Percentiles rank a stretch among this genome's conserved stretches.
These are phyloP conservation scores for Archilochus colubris DNA, from an alignment of 2,113 vertebrate genomes.

Conservation along the genomic window DNA sequence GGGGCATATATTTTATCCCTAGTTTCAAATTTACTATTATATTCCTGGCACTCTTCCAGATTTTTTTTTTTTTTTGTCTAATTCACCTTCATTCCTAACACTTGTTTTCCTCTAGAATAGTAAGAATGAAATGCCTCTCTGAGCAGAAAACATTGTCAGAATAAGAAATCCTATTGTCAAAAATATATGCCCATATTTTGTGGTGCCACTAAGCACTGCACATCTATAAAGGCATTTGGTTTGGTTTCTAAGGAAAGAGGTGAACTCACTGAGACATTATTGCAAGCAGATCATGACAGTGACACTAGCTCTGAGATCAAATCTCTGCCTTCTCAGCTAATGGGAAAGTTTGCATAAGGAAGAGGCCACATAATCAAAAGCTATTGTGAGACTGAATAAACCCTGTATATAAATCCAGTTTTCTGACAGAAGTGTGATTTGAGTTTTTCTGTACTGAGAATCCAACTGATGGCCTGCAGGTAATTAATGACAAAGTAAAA, in stretches of 20 bases:
- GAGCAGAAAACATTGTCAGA: neutral
- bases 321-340: neutral
- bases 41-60: neutral
- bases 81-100: neutral
- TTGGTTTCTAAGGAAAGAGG: neutral
- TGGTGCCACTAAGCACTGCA: neutral
- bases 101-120: neutral
- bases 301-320: neutral
- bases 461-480: neutral
- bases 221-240: neutral
- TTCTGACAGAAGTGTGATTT: neutral
- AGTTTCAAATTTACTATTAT: neutral
- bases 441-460: neutral
- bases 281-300: neutral
- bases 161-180: neutral
- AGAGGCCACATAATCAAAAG: neutral
- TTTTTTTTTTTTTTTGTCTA: neutral
- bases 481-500: neutral
- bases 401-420: neutral
- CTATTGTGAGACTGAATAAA: neutral
- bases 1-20: neutral
- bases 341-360: neutral
- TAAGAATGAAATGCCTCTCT: neutral
- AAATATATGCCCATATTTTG: neutral
- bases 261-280: neutral